These are phyloP conservation scores for Clistopyga incitator DNA, from an alignment of 2,888 invertebrate species.

Conservation along the genomic window DNA sequence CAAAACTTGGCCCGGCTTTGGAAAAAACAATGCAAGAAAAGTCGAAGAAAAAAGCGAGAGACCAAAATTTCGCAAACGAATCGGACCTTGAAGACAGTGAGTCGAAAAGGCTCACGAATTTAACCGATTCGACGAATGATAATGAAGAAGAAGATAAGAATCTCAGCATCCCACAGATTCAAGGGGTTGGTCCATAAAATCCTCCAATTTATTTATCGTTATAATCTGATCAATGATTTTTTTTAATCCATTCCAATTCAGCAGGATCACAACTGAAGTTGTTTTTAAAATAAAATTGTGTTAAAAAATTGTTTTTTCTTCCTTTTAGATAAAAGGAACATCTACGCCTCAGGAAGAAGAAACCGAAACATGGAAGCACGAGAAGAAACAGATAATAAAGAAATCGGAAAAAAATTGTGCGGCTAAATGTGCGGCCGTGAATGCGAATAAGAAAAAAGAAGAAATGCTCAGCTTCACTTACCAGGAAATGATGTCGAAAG, in stretches of 20 bases:
- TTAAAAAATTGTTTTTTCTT: background rate
- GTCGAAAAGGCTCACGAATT: background rate
- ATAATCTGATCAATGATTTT: too few relatives aligned
- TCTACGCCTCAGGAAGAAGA: background rate
- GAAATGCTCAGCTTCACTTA: constrained; percentile 66
- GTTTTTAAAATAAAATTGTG: too few relatives aligned
- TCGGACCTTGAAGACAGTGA: background rate
- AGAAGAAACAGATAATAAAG: background rate
- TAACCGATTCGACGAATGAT: background rate
- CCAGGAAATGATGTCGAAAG: constrained; percentile 69
- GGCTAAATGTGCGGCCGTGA: constrained; percentile 5
- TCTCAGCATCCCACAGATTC: background rate
- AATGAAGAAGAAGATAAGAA: background rate
- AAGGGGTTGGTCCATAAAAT: constrained; percentile 5
- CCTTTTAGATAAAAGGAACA: constrained; percentile 4
- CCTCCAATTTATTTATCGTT: too few relatives aligned
- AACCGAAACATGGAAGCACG: background rate
- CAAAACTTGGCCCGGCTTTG: constrained; percentile 69
- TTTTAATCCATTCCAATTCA: too few relatives aligned
- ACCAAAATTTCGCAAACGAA: background rate
- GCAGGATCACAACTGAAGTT: too few relatives aligned
- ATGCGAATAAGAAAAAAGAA: constrained; percentile 2
- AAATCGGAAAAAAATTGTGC: constrained; percentile 28
- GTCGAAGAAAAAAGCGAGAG: background rate
- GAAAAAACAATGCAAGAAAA: constrained; percentile 37